Conservation (phyloP, 1,140 invertebrate genomes). For the Scylla paramamosain region DNA sequence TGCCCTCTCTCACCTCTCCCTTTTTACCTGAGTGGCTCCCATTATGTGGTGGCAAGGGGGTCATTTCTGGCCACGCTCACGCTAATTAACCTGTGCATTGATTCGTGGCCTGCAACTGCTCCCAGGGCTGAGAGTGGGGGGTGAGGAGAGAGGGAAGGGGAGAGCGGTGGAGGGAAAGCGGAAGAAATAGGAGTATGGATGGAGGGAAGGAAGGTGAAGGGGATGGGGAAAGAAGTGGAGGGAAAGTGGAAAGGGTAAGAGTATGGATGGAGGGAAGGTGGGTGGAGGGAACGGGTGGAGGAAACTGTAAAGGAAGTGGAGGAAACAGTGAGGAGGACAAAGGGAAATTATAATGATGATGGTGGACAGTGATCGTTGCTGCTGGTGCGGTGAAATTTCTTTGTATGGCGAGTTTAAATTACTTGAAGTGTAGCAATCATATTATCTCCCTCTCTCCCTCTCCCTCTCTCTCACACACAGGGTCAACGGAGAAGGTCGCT, state of each 20-base stretch:
- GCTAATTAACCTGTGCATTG: slow-evolving; percentile 21
- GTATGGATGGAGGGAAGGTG: neutral
- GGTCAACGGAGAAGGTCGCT: neutral
- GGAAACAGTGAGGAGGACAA: no score
- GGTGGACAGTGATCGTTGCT: no score
- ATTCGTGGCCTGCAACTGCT: slow-evolving; percentile 2
- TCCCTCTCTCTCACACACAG: neutral
- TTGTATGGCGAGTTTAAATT: no score
- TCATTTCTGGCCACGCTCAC: neutral
- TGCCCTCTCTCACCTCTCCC: neutral
- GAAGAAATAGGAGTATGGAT: neutral
- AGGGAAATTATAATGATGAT: no score
- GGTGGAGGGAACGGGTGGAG: neutral
- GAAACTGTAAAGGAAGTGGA: neutral
- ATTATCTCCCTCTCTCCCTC: slow-evolving; percentile 24
- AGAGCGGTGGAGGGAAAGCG: neutral
- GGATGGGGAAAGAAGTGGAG: neutral
- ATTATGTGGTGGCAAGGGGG: neutral
- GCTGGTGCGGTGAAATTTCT: no score
- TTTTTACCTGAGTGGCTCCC: neutral
- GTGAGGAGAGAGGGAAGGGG: neutral
- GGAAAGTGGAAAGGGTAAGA: neutral
- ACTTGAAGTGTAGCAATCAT: neutral
- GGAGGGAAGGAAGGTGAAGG: neutral
- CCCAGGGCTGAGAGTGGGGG: neutral